Percentiles rank a stretch among this genome's conserved stretches.
These are phyloP conservation scores for Anastrepha ludens DNA, from an alignment of 1,140 invertebrate genomes.

Conservation along the genomic window DNA sequence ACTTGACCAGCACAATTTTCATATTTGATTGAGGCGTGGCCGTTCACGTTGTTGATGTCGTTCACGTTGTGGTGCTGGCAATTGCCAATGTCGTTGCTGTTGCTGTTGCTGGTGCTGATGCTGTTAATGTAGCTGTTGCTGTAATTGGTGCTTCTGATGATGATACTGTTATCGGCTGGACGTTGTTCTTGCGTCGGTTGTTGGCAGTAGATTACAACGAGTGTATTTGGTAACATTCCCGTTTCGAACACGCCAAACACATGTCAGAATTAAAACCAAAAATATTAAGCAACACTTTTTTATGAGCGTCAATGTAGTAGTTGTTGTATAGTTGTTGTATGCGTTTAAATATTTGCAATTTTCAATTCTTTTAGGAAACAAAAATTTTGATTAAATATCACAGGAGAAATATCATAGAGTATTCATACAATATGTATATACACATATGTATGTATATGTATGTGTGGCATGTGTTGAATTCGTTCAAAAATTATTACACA, in stretches of 20 bases:
- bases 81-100: neutral
- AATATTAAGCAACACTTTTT: neutral
- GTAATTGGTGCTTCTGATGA: conserved; percentile 11
- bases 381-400: conserved; percentile 48
- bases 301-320: neutral
- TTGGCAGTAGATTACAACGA: conserved; percentile 49
- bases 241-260: conserved; percentile 46
- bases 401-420: conserved; percentile 29
- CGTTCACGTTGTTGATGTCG: neutral
- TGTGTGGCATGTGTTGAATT: neutral
- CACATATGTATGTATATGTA: neutral
- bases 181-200: conserved; percentile 36
- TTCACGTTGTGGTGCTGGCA: neutral
- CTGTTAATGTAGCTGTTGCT: neutral
- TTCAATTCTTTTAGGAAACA: conserved; percentile 36
- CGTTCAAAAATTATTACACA: neutral
- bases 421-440: neutral
- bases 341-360: conserved; percentile 4
- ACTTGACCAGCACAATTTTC: conserved; percentile 36
- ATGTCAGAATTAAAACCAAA: conserved; percentile 33
- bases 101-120: neutral
- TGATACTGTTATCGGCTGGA: conserved; percentile 33
- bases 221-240: conserved; percentile 45
- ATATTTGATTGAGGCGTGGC: conserved; percentile 49
- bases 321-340: conserved; percentile 24